phyloP scores from a whole-genome alignment of 2,113 vertebrate species.

The Plecturocebus donacophilus region DNA sequence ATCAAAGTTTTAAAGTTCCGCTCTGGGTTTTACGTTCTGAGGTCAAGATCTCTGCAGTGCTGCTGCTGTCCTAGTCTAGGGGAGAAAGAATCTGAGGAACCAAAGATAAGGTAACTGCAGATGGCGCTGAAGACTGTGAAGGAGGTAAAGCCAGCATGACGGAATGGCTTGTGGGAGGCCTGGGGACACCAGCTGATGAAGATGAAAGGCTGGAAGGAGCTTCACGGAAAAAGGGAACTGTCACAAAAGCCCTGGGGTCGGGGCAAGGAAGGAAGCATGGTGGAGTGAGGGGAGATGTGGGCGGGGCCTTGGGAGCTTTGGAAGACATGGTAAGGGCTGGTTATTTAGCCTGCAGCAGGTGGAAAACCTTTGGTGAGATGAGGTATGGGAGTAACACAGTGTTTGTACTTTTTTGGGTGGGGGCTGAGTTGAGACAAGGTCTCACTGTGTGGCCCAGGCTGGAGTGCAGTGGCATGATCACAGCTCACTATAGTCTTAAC shows the following conservation, averaged over 20 bases:
- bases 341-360: not conserved
- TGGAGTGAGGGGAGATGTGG: accelerated
- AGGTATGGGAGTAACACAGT: not conserved
- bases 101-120: not conserved
- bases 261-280: not conserved
- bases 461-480: no score
- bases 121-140: accelerated
- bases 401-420: not conserved
- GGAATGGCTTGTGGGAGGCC: no score
- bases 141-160: not conserved
- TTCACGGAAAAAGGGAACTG: not conserved
- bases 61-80: not conserved
- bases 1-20: accelerated
- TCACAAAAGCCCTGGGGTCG: not conserved
- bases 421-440: no score
- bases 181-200: not conserved
- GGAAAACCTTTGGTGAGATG: not conserved
- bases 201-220: not conserved
- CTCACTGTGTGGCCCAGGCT: no score
- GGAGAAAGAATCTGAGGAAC: not conserved
- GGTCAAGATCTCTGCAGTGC: not conserved
- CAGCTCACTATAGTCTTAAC: no score
- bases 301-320: not conserved
- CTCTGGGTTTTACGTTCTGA: not conserved
- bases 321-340: not conserved